Evolutionary conservation across 2,797 vertebrate species (phyloP).

Genomic region (Centroberyx gerrardi): DNA sequence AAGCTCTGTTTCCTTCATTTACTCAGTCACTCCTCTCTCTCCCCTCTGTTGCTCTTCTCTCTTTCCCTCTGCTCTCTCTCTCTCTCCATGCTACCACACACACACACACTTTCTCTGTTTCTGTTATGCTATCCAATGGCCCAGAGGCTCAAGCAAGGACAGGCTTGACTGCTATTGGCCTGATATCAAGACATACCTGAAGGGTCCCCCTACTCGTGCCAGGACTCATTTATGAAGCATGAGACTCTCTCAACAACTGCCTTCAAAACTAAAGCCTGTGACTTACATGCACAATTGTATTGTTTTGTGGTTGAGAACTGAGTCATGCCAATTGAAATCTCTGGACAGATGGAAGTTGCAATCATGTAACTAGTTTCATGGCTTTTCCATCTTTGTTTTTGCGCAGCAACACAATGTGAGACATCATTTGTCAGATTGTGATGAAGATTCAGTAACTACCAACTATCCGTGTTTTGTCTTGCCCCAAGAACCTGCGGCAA

Average conservation of each 20-base stretch:
- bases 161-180: constrained; percentile 79
- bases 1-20: constrained; percentile 34
- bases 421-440: constrained; percentile 18
- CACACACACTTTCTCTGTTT: constrained; percentile 6
- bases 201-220: constrained; percentile 70
- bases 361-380: not conserved
- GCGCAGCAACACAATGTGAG: not conserved
- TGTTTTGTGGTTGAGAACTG: constrained; percentile 29
- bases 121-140: constrained; percentile 71
- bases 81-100: not conserved
- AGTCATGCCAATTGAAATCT: constrained; percentile 1
- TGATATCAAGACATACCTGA: constrained; percentile 79
- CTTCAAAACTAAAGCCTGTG: constrained; percentile 48
- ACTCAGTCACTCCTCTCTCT: constrained; percentile 34
- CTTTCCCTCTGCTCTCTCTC: constrained; percentile 22
- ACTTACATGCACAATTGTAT: constrained; percentile 49
- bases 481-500: constrained; percentile 40
- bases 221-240: constrained; percentile 74
- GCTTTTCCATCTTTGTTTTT: not conserved
- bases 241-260: constrained; percentile 62
- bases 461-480: constrained; percentile 57
- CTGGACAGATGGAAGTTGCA: not conserved
- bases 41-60: constrained; percentile 43
- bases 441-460: constrained; percentile 26
- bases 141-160: constrained; percentile 76